These are phyloP conservation scores for Nowickia ferox DNA, from an alignment of 2,888 invertebrate genomes.

Conservation along the genomic window DNA sequence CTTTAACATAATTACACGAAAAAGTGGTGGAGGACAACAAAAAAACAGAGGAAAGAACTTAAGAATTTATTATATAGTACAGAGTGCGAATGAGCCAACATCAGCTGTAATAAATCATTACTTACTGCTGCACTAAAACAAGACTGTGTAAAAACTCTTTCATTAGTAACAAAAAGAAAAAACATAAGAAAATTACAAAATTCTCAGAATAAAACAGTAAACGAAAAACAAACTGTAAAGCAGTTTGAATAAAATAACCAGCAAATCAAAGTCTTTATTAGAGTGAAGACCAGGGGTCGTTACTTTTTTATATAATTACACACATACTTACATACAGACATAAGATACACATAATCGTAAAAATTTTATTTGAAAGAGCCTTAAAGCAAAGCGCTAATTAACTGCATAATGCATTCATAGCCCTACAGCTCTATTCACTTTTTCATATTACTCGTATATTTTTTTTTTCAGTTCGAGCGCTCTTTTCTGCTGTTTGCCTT, in stretches of 20 bases:
- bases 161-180: neutral
- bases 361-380: conserved; percentile 53
- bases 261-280: conserved; percentile 69
- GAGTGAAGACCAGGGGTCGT: conserved; percentile 62
- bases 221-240: conserved; percentile 17
- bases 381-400: conserved; percentile 68
- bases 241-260: conserved; percentile 46
- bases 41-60: conserved; percentile 19
- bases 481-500: conserved; percentile 24
- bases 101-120: conserved; percentile 70
- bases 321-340: neutral
- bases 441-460: neutral
- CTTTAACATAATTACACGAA: conserved; percentile 65
- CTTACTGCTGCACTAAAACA: conserved; percentile 39
- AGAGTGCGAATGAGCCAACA: conserved; percentile 68
- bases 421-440: conserved; percentile 22
- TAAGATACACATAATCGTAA: conserved; percentile 5
- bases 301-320: conserved; percentile 11
- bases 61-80: conserved; percentile 44
- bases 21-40: neutral
- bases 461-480: neutral
- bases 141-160: conserved; percentile 26
- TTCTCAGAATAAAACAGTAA: conserved; percentile 33
- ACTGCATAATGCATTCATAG: conserved; percentile 71
- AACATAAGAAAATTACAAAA: conserved; percentile 22